Conservation (phyloP, 2,113 vertebrate species). For the Felis catus region DNA sequence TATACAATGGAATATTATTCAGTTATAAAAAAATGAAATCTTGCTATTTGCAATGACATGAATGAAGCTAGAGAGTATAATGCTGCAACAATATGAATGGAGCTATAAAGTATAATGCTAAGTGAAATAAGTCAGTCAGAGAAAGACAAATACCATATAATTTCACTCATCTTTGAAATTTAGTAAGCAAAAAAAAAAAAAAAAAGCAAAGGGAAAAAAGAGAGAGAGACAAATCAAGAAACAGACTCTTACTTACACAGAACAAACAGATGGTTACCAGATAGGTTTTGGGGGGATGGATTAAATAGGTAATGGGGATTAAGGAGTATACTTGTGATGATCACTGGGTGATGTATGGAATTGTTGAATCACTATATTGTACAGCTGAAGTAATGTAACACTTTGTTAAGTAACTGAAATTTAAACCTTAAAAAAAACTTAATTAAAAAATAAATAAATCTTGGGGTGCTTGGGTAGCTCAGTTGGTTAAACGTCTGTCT, state of each 20-base stretch:
- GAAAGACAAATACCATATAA: not conserved
- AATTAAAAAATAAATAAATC: not conserved
- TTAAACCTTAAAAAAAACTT: not conserved
- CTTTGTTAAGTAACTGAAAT: not conserved
- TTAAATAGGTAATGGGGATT: not conserved
- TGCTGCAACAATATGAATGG: not conserved
- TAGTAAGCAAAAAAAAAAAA: not conserved
- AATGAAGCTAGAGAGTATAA: not conserved
- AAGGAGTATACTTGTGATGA: not conserved
- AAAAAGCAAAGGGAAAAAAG: not conserved
- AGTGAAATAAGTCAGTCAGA: not conserved
- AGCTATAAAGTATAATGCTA: not conserved
- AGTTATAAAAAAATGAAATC: not conserved
- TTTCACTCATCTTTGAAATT: not conserved
- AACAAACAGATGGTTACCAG: not conserved
- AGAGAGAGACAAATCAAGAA: not conserved
- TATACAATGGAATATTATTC: not conserved
- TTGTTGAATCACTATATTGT: not conserved
- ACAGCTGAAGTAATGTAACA: not conserved
- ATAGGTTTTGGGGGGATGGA: not conserved
- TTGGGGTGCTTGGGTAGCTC: not conserved
- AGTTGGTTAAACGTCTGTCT: too few species aligned
- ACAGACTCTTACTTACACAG: not conserved
- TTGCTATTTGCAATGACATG: not conserved
- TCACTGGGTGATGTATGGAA: not conserved